Conservation (phyloP, 2,797 vertebrate species). For the Protonibea diacanthus region DNA sequence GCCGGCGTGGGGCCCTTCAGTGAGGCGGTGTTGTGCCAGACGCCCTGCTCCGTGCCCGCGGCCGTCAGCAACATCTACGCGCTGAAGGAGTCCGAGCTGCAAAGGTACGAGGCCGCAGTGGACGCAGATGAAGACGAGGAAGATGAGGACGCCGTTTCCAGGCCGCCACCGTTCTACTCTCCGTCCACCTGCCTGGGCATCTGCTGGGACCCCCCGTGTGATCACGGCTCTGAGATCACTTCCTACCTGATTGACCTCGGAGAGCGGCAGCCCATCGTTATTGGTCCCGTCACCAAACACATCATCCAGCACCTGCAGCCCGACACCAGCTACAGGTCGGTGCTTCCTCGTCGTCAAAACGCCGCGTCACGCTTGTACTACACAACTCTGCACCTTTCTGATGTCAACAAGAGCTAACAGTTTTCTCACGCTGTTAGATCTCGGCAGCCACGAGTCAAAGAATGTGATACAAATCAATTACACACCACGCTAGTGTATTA, state of each 20-base stretch:
- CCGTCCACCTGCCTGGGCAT: slow-evolving; percentile 95
- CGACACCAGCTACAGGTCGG: slow-evolving; percentile 97
- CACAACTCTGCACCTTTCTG: slow-evolving; percentile 10
- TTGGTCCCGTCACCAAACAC: slow-evolving; percentile 90
- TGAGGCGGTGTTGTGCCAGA: slow-evolving; percentile 91
- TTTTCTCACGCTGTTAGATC: slow-evolving; percentile 13
- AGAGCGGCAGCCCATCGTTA: slow-evolving; percentile 91
- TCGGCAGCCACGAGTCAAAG: background rate
- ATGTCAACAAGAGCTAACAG: background rate
- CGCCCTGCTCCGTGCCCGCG: slow-evolving; percentile 94
- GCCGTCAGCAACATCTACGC: slow-evolving; percentile 90
- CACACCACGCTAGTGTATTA: background rate
- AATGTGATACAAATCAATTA: slow-evolving; percentile 5
- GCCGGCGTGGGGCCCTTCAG: slow-evolving; percentile 94
- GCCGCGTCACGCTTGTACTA: background rate
- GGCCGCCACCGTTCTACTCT: slow-evolving; percentile 81
- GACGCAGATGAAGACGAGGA: slow-evolving; percentile 78
- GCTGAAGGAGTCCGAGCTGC: slow-evolving; percentile 90
- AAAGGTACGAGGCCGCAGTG: slow-evolving; percentile 67
- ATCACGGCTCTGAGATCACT: slow-evolving; percentile 95
- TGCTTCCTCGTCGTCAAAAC: background rate
- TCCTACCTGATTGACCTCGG: slow-evolving; percentile 97
- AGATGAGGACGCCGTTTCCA: slow-evolving; percentile 59
- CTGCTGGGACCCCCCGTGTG: slow-evolving; percentile 92
- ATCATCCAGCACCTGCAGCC: slow-evolving; percentile 94